These are phyloP conservation scores for Aquatica leii DNA, from an alignment of 2,888 invertebrate genomes.

Conservation along the genomic window DNA sequence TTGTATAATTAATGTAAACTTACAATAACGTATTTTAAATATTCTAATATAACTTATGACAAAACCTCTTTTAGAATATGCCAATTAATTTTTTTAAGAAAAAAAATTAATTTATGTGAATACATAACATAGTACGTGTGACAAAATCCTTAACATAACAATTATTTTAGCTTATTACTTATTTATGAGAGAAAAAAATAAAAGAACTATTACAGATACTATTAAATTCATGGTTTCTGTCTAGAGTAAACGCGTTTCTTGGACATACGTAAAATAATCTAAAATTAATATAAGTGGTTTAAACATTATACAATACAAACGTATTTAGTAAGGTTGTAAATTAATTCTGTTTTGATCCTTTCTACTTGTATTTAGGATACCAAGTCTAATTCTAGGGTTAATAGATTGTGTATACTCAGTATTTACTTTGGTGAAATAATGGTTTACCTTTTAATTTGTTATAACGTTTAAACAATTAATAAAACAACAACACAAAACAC, in stretches of 20 bases:
- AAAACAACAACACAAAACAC: too few relatives aligned
- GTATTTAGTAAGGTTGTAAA: conserved; percentile 20
- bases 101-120: too few relatives aligned
- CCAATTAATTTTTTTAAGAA: too few relatives aligned
- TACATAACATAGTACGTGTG: too few relatives aligned
- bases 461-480: too few relatives aligned
- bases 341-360: conserved; percentile 25
- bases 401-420: not conserved
- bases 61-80: too few relatives aligned
- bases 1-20: too few relatives aligned
- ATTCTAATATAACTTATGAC: too few relatives aligned
- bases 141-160: too few relatives aligned
- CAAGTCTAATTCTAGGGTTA: conserved; percentile 3
- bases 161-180: too few relatives aligned
- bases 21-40: too few relatives aligned
- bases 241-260: conserved; percentile 12
- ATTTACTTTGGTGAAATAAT: conserved; percentile 1
- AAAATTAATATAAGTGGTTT: conserved; percentile 21
- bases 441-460: not conserved
- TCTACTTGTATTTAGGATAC: conserved; percentile 5
- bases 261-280: conserved; percentile 22
- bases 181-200: not conserved
- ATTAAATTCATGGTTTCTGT: conserved; percentile 3
- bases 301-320: conserved; percentile 18
- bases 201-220: conserved; percentile 1